Base-by-base conservation (phyloP, 2,888 invertebrate species). In the Pedicia rivosa region DNA sequence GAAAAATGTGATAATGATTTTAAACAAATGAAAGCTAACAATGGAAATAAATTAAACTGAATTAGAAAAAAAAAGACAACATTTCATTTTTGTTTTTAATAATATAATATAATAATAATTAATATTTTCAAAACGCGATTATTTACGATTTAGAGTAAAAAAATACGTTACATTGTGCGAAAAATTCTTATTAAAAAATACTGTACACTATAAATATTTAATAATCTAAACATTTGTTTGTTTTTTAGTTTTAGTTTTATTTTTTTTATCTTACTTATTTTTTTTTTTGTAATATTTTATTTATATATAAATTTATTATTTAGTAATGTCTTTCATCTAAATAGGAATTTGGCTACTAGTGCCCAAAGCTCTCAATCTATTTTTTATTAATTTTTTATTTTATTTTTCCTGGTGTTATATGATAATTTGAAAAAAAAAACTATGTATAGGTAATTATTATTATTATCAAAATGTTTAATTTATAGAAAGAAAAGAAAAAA, bases 301-400 rank as follows among this genome's bases (percentile, higher is more conserved):
- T 26, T 26, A 26, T 26, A 26, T 26, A 30, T 30, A 17, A 17
- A 30, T 30, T 17, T 30, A 30, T 16, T 30, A 17, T 32, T 32
- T 32, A 32, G 32, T 32, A 32, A 32, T 20, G 19, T 32, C 20
- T 32, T 32, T 32, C 32, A 32, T 32, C 32, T 32, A 32, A 32
- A 32, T 32, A 32, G 32, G 32, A 32, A 32, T 32, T 32, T 32
- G 32, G 32, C 32, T 32, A 32, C 32, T 20, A 32, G n/a, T n/a
- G 32, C 32, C 32, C 32, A 32, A 32, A 32, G 32, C 32, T 32
- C 32, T 20, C 8, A 6, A 20, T 32, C n/a, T 13, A 20, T 32
- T 22, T 32, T 32, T 15, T 32, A 20, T 32, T 13, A 20, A 20
- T 32, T 20, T 20, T 32, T 32, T 32, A 22, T 22, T 32, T 22